Conservation (phyloP, 2,888 invertebrate species). For the Agrypnus murinus region DNA sequence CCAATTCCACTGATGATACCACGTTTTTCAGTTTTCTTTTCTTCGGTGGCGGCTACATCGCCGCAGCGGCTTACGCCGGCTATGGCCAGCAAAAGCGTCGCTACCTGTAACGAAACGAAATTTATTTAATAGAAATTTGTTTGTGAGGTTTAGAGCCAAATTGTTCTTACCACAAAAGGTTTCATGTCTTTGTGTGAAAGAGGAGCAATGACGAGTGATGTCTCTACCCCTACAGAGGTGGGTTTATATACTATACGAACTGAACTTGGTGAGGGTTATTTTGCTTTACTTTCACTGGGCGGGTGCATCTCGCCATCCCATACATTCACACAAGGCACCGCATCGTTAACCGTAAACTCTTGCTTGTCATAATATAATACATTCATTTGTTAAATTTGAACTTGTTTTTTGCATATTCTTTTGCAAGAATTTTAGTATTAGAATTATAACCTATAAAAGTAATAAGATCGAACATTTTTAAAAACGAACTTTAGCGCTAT, state of each 20-base stretch:
- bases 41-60: conserved; percentile 42
- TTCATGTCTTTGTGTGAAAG: conserved; percentile 54
- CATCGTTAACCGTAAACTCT: conserved; percentile 46
- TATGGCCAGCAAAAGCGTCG: conserved; percentile 43
- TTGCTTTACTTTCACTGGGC: conserved; percentile 57
- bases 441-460: too few species aligned
- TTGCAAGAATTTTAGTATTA: conserved; percentile 8
- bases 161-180: conserved; percentile 48
- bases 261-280: conserved; percentile 56
- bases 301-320: conserved; percentile 55
- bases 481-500: too few species aligned
- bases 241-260: conserved; percentile 55
- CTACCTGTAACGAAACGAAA: conserved; percentile 32
- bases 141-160: neutral
- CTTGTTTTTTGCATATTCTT: neutral
- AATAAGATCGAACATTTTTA: too few species aligned
- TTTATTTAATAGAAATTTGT: neutral
- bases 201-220: conserved; percentile 57
- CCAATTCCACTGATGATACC: conserved; percentile 51
- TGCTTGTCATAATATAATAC: conserved; percentile 39
- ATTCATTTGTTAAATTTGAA: conserved; percentile 28
- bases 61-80: conserved; percentile 43
- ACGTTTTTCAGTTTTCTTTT: conserved; percentile 55
- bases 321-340: conserved; percentile 50
- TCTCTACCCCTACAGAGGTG: conserved; percentile 53